A percentile compares a stretch with the other conserved stretches of the same genome.
Conservation (phyloP, 2,888 invertebrate genomes). For the Oxycera nigricornis region DNA sequence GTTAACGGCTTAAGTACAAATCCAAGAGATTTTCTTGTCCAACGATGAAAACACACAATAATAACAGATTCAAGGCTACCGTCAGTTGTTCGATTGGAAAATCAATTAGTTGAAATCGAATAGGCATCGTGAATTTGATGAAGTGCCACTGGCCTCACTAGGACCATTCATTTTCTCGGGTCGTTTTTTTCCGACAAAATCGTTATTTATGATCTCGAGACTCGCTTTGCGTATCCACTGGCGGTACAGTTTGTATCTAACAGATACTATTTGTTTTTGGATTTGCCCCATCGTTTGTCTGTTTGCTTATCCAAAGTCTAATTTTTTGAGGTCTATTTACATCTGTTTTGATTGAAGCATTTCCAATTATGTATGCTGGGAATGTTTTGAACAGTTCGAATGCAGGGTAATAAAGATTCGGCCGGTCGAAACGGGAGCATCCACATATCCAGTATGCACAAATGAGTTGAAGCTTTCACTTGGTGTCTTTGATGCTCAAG, state of each 20-base stretch:
- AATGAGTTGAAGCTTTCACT: no score
- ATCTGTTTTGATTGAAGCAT: conserved; percentile 30
- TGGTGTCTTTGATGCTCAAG: no score
- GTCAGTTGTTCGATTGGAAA: conserved; percentile 17
- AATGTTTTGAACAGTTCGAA: conserved; percentile 4
- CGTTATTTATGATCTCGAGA: not conserved
- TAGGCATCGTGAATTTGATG: not conserved
- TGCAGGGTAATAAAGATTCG: not conserved
- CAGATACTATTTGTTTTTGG: conserved; percentile 1
- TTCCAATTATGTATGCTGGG: not conserved
- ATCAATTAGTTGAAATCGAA: conserved; percentile 26
- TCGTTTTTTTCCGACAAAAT: not conserved
- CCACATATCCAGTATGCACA: no score
- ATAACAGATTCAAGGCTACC: conserved; percentile 14
- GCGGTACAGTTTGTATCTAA: not conserved
- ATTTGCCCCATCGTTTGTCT: not conserved
- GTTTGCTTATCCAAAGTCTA: conserved; percentile 2
- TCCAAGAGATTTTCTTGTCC: not conserved
- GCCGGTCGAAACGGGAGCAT: not conserved
- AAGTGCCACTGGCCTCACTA: conserved; percentile 4
- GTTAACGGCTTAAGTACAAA: not conserved
- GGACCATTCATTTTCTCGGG: conserved; percentile 7
- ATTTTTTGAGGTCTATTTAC: conserved; percentile 19
- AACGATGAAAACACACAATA: not conserved
- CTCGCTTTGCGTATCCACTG: not conserved